Percentiles rank a stretch among this genome's conserved stretches.
phyloP scores from a whole-genome alignment of 2,113 vertebrate genomes.

The Planiliza haematocheilus region DNA sequence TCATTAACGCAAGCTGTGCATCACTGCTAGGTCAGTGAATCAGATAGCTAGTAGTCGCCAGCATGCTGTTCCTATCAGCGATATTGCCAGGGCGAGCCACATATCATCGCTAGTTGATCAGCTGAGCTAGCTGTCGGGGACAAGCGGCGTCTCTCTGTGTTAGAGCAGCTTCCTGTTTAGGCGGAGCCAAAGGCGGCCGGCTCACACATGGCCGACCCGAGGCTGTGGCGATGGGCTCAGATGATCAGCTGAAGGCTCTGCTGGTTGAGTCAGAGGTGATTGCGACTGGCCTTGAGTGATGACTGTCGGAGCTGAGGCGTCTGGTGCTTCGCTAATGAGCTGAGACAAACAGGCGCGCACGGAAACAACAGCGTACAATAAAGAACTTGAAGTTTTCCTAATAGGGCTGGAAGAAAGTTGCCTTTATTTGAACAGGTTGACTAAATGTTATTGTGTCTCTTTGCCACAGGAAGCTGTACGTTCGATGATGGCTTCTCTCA shows the following conservation, averaged over 20 bases:
- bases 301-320: constrained; percentile 57
- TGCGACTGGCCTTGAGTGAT: constrained; percentile 73
- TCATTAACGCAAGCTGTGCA: constrained; percentile 58
- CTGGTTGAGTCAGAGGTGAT: constrained; percentile 75
- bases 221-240: constrained; percentile 67
- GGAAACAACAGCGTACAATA: constrained; percentile 15
- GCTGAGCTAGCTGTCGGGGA: constrained; percentile 64
- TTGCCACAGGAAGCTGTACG: constrained; percentile 89
- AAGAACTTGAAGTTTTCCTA: constrained; percentile 16
- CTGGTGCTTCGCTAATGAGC: constrained; percentile 71
- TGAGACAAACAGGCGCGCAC: constrained; percentile 36
- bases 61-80: constrained; percentile 57
- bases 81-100: constrained; percentile 51
- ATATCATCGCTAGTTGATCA: constrained; percentile 72
- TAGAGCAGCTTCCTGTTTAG: constrained; percentile 62
- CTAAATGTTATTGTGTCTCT: constrained; percentile 8
- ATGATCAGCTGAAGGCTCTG: constrained; percentile 75
- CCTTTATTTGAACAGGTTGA: neutral
- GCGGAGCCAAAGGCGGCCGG: constrained; percentile 50
- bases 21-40: constrained; percentile 70
- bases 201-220: constrained; percentile 59
- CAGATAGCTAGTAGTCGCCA: constrained; percentile 65
- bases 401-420: constrained; percentile 5
- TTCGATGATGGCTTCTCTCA: constrained; percentile 94
- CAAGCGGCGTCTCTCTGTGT: constrained; percentile 73